A percentile compares a stretch with the other conserved stretches of the same genome.
These are phyloP conservation scores for Collichthys lucidus DNA, from an alignment of 2,113 vertebrate genomes.

Conservation along the genomic window DNA sequence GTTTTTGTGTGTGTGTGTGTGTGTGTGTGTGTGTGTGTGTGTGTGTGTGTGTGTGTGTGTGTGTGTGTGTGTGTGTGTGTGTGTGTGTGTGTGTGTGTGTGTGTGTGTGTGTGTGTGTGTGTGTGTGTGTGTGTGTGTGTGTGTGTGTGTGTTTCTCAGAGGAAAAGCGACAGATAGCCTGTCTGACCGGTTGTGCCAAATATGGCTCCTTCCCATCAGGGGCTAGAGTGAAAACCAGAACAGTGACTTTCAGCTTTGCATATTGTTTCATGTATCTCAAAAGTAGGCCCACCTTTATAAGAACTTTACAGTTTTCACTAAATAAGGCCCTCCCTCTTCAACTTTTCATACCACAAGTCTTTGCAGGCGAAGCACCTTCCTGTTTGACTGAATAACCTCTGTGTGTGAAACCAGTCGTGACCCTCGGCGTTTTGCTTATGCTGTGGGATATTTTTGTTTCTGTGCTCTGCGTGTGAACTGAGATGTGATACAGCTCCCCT, in stretches of 20 bases:
- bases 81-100: too few relatives aligned
- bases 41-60: too few relatives aligned
- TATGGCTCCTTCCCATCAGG: conserved; percentile 46
- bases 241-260: conserved; percentile 17
- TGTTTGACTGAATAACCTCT: conserved; percentile 46
- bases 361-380: conserved; percentile 79
- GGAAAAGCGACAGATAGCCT: conserved; percentile 48
- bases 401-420: conserved; percentile 40
- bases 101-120: too few relatives aligned
- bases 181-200: conserved; percentile 68
- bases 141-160: not conserved
- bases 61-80: too few relatives aligned
- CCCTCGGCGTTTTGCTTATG: conserved; percentile 22
- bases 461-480: conserved; percentile 41
- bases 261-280: conserved; percentile 43
- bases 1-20: not conserved
- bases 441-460: conserved; percentile 41
- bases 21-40: too few relatives aligned
- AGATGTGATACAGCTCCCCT: conserved; percentile 20
- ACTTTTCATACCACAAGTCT: conserved; percentile 53
- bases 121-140: too few relatives aligned
- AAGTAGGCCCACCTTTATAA: conserved; percentile 33
- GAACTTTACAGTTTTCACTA: conserved; percentile 50
- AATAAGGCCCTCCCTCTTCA: conserved; percentile 11
- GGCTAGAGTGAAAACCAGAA: conserved; percentile 42